Evolutionary conservation across 2,113 vertebrate genomes (phyloP), one percentile per base, ranked within the genome.

Genomic region (Phocoena phocoena): DNA sequence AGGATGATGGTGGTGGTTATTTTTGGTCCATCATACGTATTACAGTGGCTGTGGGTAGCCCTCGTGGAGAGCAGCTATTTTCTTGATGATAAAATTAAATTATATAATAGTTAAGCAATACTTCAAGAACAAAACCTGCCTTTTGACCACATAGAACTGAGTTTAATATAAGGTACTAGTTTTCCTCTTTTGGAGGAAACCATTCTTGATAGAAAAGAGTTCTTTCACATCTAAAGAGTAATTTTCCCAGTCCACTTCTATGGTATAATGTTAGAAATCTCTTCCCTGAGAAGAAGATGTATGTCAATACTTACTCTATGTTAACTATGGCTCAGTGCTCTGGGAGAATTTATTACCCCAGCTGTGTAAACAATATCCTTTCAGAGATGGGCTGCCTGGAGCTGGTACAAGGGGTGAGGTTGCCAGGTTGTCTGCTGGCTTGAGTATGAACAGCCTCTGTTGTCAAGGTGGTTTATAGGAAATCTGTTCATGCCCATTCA

Each of bases 281-380:
- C 68, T 74, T 93, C 70, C 62, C 31, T 90, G 71, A 81, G 81
- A 94, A 94, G 55, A 76, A 79, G 85, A 63, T 36, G 15, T 13
- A 58, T 67, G 70, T 92, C 60, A 84, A 7, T 53, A 80, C 44
- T 81, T 88, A n/a, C 28, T 70, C 53, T 58, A 1, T 47, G 44
- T 76, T 70, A 81, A 95, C 25, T 67, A 58, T 31, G 13, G 60
- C 76, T 84, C 31, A 1, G 60, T 47, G 28, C 76, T 70, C 71
- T 92, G 76, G 74, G 92, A 77, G 60, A 90, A 85, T 82, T 88
- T 92, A 85, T 88, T 55, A 58, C 38, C 62, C 23, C 53, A 93
- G 65, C 84, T 93, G 88, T 44, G 20, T 88, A 88, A 88, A 92
- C 50, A 91, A 0, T 86, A 10, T 73, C 65, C 31, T 90, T 50